A percentile compares a stretch with the other conserved stretches of the same genome.
These are phyloP conservation scores for Tiphia femorata DNA, from an alignment of 2,888 invertebrate species.

Conservation along the genomic window DNA sequence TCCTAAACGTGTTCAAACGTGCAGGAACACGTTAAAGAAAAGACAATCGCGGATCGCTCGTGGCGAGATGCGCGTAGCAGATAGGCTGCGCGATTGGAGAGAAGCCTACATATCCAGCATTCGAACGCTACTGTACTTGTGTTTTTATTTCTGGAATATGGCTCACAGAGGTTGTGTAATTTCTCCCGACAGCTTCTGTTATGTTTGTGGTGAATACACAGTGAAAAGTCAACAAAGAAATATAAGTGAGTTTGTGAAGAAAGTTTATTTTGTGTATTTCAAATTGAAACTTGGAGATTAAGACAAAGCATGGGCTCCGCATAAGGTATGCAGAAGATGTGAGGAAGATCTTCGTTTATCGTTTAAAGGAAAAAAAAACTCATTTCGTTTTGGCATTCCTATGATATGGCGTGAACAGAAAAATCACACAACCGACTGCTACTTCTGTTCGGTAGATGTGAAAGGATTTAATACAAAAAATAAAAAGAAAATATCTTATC, in stretches of 20 bases:
- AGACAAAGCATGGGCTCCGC: slow-evolving; percentile 34
- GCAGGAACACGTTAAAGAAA: too few species aligned
- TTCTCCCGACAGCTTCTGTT: slow-evolving; percentile 23
- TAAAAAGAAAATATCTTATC: slow-evolving; percentile 23
- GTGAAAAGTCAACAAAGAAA: slow-evolving; percentile 10
- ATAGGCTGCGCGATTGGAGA: too few species aligned
- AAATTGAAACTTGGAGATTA: slow-evolving; percentile 33
- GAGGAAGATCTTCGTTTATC: too few species aligned
- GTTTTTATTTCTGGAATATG: too few species aligned
- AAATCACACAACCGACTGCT: slow-evolving; percentile 30
- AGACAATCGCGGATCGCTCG: too few species aligned
- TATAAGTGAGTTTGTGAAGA: slow-evolving; percentile 27
- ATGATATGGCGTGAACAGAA: slow-evolving; percentile 33
- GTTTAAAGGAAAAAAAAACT: too few species aligned
- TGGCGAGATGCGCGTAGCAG: too few species aligned
- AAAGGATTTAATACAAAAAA: slow-evolving; percentile 30
- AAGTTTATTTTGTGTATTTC: slow-evolving; percentile 37
- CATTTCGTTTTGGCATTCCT: slow-evolving; percentile 30
- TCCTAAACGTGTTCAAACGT: too few species aligned
- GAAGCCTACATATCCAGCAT: too few species aligned
- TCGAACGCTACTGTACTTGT: too few species aligned
- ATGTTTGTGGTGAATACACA: slow-evolving; percentile 18
- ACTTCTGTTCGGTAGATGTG: slow-evolving; percentile 30
- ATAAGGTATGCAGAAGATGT: slow-evolving; percentile 30
- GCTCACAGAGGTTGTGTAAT: too few species aligned